Evolutionary conservation across 2,797 vertebrate genomes (phyloP).

Genomic region (Danio choprae): DNA sequence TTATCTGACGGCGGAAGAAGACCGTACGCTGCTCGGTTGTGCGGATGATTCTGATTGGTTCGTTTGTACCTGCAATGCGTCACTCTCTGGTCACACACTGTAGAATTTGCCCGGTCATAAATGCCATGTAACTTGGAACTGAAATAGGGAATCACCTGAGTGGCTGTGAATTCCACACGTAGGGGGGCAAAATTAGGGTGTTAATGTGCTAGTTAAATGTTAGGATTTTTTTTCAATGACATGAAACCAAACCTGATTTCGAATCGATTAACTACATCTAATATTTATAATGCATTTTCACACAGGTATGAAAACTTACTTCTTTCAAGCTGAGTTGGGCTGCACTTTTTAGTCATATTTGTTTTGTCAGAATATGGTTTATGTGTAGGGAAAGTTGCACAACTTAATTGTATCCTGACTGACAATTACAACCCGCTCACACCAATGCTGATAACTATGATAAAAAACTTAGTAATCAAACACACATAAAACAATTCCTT

Average conservation of each 20-base stretch:
- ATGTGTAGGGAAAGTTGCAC: neutral
- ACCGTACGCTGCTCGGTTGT: conserved; percentile 57
- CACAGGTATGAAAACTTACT: neutral
- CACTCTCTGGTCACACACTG: conserved; percentile 78
- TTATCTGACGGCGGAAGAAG: conserved; percentile 79
- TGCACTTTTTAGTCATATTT: neutral
- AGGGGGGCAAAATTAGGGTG: neutral
- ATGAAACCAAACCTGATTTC: neutral
- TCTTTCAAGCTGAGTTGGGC: neutral
- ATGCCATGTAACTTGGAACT: conserved; percentile 28
- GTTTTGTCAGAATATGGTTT: neutral
- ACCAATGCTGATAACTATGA: neutral
- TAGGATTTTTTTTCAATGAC: neutral
- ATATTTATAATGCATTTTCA: neutral
- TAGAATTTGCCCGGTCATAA: conserved; percentile 60
- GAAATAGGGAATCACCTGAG: conserved; percentile 56
- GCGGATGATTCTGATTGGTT: conserved; percentile 78
- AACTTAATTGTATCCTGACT: neutral
- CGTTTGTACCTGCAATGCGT: conserved; percentile 90
- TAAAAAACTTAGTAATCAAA: neutral
- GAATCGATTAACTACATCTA: neutral
- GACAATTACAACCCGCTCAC: neutral
- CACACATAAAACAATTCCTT: no score
- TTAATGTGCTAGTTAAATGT: neutral
- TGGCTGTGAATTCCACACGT: neutral